Evolutionary conservation across 2,113 vertebrate genomes (phyloP).

Genomic region (Tiliqua scincoides): DNA sequence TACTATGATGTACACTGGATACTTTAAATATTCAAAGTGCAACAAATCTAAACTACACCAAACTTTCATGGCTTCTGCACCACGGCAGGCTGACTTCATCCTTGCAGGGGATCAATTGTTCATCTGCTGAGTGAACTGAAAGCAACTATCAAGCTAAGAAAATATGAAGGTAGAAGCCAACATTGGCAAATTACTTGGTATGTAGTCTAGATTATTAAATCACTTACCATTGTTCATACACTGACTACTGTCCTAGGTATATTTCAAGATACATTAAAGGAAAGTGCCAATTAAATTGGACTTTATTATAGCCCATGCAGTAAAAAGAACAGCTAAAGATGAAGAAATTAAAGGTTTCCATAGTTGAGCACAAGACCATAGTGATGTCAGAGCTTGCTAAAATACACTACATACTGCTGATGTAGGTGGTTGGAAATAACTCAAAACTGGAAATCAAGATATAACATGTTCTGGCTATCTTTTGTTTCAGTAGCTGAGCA

Average conservation of each 20-base stretch:
- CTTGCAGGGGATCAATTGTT: not conserved
- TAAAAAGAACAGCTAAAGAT: conserved; percentile 42
- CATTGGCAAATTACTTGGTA: not conserved
- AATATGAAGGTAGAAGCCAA: not conserved
- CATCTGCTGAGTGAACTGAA: not conserved
- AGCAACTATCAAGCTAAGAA: not conserved
- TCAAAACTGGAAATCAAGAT: conserved; percentile 10
- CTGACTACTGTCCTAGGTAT: not conserved
- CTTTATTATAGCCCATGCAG: conserved; percentile 29
- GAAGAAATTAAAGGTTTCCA: conserved; percentile 15
- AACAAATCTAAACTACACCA: not conserved
- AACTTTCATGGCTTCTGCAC: not conserved
- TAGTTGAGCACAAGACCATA: conserved; percentile 19
- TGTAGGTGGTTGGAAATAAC: not conserved
- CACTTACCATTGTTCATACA: not conserved
- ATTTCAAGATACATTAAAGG: conserved; percentile 5
- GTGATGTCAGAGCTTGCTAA: conserved; percentile 16
- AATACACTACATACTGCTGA: conserved; percentile 36
- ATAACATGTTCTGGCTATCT: conserved; percentile 37
- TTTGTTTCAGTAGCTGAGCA: conserved; percentile 27
- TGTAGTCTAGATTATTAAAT: not conserved
- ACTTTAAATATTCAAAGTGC: not conserved
- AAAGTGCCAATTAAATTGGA: conserved; percentile 41
- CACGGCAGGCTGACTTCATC: not conserved
- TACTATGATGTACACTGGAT: not conserved